Evolutionary conservation across 53 echinoderm and acorn worm genomes (phyloP).

Genomic region (Crossaster papposus): DNA sequence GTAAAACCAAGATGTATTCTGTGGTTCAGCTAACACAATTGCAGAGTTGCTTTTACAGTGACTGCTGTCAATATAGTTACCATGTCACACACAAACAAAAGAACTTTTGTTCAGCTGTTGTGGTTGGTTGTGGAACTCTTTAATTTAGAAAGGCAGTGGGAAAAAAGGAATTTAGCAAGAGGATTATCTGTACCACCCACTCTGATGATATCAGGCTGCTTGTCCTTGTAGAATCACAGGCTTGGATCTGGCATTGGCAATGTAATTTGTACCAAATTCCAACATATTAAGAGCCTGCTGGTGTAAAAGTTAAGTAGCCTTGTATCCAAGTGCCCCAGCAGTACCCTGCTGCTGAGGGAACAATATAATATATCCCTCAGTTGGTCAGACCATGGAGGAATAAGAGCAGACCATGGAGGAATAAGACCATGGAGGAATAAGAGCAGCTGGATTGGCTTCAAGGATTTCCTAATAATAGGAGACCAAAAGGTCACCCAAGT

Average conservation of each 20-base stretch:
- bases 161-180: neutral
- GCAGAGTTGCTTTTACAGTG: neutral
- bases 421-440: no score
- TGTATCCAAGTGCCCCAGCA: neutral
- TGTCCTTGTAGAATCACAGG: slow-evolving; percentile 45
- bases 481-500: slow-evolving; percentile 36
- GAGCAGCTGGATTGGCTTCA: slow-evolving; percentile 24
- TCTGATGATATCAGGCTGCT: slow-evolving; percentile 45
- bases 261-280: slow-evolving; percentile 66
- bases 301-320: slow-evolving; percentile 49
- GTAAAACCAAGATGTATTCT: slow-evolving; percentile 12
- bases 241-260: slow-evolving; percentile 39
- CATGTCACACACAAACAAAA: neutral
- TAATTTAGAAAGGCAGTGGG: neutral
- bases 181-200: slow-evolving; percentile 57
- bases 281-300: slow-evolving; percentile 10
- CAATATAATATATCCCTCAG: slow-evolving; percentile 63
- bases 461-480: slow-evolving; percentile 57
- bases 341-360: slow-evolving; percentile 1
- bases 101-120: neutral
- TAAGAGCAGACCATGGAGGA: no score
- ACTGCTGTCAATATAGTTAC: no score
- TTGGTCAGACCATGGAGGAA: slow-evolving; percentile 16
- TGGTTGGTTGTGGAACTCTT: neutral
- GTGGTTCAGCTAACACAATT: neutral